Evolutionary conservation across 2,888 invertebrate genomes (phyloP).

Genomic region (Holacanthella duospinosa): DNA sequence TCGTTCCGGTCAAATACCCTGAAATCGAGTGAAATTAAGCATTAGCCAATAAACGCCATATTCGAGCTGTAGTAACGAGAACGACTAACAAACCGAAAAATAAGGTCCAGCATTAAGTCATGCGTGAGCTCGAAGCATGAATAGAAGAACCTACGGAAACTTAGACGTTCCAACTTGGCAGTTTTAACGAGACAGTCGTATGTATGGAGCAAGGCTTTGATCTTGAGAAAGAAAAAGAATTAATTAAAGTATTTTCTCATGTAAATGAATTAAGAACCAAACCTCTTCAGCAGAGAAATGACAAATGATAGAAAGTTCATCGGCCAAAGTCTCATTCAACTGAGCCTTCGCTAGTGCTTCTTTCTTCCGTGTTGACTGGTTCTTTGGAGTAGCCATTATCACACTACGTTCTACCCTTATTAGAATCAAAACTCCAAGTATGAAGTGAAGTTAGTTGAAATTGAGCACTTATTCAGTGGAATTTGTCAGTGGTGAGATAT

Average conservation of each 20-base stretch:
- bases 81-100: no score
- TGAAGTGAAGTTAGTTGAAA: no score
- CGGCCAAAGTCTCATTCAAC: not conserved
- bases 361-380: not conserved
- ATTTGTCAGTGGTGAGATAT: no score
- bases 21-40: no score
- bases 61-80: no score
- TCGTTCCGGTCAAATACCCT: slow-evolving; percentile 24
- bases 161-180: slow-evolving; percentile 5
- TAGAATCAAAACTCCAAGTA: no score
- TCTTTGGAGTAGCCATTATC: not conserved
- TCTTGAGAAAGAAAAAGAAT: not conserved
- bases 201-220: not conserved
- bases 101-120: slow-evolving; percentile 29
- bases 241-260: not conserved
- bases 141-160: slow-evolving; percentile 5
- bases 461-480: no score
- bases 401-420: no score
- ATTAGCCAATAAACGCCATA: no score
- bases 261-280: not conserved
- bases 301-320: not conserved
- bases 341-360: not conserved
- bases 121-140: slow-evolving; percentile 17
- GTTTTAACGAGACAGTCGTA: not conserved
- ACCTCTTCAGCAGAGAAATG: slow-evolving; percentile 1